Evolutionary conservation across 2,113 vertebrate species (phyloP).

Genomic region (Carassius auratus): DNA sequence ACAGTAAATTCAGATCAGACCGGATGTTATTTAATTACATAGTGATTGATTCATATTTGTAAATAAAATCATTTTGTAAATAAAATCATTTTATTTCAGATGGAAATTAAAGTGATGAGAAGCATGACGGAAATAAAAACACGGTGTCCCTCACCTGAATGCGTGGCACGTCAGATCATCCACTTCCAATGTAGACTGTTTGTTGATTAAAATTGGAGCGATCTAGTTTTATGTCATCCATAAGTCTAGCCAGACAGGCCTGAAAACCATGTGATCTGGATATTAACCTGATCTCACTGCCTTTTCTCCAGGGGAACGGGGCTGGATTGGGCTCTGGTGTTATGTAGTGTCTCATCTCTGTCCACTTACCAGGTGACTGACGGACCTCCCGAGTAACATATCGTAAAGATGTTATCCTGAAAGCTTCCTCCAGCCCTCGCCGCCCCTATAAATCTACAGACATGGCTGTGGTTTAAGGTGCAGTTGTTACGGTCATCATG

Average conservation of each 20-base stretch:
- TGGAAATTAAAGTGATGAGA: background rate
- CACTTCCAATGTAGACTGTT: background rate
- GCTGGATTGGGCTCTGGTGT: background rate
- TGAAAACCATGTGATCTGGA: background rate
- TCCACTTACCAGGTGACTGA: background rate
- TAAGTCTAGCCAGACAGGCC: background rate
- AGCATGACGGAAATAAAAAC: background rate
- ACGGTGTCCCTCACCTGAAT: background rate
- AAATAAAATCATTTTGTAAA: background rate
- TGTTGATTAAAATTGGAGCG: background rate
- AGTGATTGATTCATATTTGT: background rate
- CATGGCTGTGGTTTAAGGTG: conserved; percentile 1
- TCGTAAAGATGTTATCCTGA: background rate
- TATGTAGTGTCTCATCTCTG: background rate
- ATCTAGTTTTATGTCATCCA: background rate
- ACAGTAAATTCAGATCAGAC: too few relatives aligned
- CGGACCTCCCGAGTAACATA: conserved; percentile 9
- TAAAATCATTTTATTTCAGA: background rate
- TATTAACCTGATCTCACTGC: background rate
- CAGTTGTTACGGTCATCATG: conserved; percentile 2
- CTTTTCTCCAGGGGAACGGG: background rate
- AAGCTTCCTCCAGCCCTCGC: background rate
- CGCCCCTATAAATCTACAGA: conserved; percentile 4
- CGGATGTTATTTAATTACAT: background rate
- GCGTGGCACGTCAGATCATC: background rate